phyloP scores from a whole-genome alignment of 2,888 invertebrate genomes.

The Ptilodon capucinus region DNA sequence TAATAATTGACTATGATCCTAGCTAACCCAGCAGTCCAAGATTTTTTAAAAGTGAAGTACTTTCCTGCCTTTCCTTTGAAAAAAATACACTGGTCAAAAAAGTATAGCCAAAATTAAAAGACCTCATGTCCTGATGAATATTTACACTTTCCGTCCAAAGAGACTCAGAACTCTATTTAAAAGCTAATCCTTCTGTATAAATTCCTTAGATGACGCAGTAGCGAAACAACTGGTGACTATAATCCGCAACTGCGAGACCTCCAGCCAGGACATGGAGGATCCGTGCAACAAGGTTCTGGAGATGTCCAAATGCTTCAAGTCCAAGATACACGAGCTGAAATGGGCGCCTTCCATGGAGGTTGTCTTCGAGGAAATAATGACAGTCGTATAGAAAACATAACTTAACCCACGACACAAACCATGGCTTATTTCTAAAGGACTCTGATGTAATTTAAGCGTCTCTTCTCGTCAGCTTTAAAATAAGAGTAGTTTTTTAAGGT shows the following conservation, averaged over 20 bases:
- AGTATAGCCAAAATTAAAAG: no score
- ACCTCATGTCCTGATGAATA: no score
- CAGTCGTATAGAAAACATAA: conserved; percentile 12
- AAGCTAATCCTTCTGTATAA: no score
- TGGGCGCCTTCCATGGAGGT: conserved; percentile 70
- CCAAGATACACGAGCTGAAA: conserved; percentile 64
- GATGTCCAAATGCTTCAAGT: conserved; percentile 66
- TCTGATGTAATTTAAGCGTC: background rate
- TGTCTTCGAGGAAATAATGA: conserved; percentile 61
- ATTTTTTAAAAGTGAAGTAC: no score
- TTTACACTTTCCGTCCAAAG: no score
- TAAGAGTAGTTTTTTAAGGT: conserved; percentile 1
- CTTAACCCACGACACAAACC: background rate
- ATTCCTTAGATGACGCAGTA: conserved; percentile 50
- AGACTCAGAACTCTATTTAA: no score
- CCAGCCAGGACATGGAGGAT: conserved; percentile 36
- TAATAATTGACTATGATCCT: no score
- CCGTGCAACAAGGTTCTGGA: conserved; percentile 54
- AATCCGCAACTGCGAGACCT: conserved; percentile 59
- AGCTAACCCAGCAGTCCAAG: no score
- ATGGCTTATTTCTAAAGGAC: background rate
- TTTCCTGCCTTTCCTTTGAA: no score
- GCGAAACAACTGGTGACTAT: conserved; percentile 61
- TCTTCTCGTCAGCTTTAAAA: conserved; percentile 2
- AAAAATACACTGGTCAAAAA: no score